Conservation (phyloP, 2,888 invertebrate genomes). For the Macroteleia sp. region DNA sequence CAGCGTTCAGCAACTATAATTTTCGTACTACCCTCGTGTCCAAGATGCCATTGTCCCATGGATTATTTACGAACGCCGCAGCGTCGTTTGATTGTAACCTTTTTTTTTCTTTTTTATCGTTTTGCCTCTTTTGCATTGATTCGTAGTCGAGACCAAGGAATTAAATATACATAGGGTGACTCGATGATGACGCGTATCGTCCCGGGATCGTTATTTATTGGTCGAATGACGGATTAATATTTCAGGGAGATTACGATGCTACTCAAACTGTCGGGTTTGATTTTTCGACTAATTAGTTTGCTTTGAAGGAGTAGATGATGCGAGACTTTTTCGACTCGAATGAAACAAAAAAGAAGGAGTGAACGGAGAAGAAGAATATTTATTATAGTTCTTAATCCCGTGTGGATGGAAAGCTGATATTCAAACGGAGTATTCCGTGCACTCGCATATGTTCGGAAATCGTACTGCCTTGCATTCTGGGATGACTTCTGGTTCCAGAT, state of each 20-base stretch:
- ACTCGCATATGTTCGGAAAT: constrained; percentile 19
- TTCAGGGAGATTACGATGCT: constrained; percentile 26
- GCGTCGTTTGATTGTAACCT: too few species aligned
- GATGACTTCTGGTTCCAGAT: constrained; percentile 43
- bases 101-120: constrained; percentile 2
- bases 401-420: constrained; percentile 26
- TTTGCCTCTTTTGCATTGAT: constrained; percentile 20
- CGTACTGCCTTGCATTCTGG: constrained; percentile 15
- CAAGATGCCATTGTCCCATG: constrained; percentile 52
- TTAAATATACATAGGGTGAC: constrained; percentile 33
- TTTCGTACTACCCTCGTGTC: constrained; percentile 49
- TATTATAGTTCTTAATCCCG: constrained; percentile 4
- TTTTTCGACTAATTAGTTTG: constrained; percentile 45
- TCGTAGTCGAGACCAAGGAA: constrained; percentile 17
- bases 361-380: not conserved
- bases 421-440: not conserved
- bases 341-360: not conserved
- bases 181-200: constrained; percentile 24
- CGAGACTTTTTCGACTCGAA: constrained; percentile 13
- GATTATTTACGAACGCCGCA: constrained; percentile 52
- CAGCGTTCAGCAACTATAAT: constrained; percentile 44
- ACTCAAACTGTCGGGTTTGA: constrained; percentile 37
- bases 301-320: constrained; percentile 19
- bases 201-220: constrained; percentile 50
- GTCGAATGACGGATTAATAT: constrained; percentile 54